Percentiles rank a stretch among this genome's conserved stretches.
phyloP scores from a whole-genome alignment of 2,888 invertebrate genomes.

The Autographa pulchrina region DNA sequence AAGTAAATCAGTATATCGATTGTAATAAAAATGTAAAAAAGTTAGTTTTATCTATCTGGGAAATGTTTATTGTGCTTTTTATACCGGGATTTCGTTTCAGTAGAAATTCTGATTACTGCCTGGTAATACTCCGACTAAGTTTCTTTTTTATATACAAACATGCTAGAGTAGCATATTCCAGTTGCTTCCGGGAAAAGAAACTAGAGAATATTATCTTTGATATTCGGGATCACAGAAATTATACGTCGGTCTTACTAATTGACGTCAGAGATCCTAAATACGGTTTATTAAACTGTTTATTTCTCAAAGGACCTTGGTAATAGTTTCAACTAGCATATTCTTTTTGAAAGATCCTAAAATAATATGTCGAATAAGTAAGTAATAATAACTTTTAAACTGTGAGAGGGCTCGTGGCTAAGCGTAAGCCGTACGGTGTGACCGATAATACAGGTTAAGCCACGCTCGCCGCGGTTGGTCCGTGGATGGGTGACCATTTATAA shows the following conservation, averaged over 20 bases:
- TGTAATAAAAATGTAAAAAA: too few relatives aligned
- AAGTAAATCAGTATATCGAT: too few relatives aligned
- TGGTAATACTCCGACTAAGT: background rate
- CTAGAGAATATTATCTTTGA: background rate
- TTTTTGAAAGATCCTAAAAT: background rate
- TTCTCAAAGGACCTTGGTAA: background rate
- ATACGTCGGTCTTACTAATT: background rate
- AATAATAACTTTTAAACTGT: too few relatives aligned
- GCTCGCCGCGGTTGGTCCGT: too few relatives aligned
- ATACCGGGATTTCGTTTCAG: too few relatives aligned
- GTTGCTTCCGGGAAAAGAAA: background rate
- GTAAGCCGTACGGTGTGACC: too few relatives aligned
- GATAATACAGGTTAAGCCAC: too few relatives aligned
- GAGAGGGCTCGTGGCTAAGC: too few relatives aligned
- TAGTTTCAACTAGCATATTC: background rate
- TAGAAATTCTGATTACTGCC: background rate
- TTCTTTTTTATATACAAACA: background rate
- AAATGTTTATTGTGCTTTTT: too few relatives aligned
- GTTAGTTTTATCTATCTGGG: too few relatives aligned
- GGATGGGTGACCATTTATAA: too few relatives aligned
- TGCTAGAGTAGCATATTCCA: background rate
- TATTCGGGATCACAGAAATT: background rate
- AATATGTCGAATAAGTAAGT: background rate
- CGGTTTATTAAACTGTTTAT: background rate
- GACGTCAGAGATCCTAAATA: background rate